Evolutionary conservation across 2,888 invertebrate genomes (phyloP).

Genomic region (Lithodes maja): DNA sequence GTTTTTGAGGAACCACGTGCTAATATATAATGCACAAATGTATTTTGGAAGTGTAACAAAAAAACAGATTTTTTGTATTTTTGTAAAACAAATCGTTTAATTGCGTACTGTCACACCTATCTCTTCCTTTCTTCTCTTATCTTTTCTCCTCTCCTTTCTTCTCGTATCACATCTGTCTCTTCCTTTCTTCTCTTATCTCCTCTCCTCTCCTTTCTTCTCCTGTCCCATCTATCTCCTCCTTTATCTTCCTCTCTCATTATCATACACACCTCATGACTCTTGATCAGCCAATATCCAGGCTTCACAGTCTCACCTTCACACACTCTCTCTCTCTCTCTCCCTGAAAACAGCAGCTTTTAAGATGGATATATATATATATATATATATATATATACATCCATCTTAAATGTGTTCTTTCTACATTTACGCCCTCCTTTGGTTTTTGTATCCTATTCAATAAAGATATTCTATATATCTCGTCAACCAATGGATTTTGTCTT

Average conservation of each 20-base stretch:
- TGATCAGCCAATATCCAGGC: slow-evolving; percentile 1
- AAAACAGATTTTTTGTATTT: too few relatives aligned
- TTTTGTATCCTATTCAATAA: too few relatives aligned
- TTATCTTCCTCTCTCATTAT: not conserved
- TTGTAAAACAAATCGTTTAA: too few relatives aligned
- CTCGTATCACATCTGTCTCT: not conserved
- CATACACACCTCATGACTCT: not conserved
- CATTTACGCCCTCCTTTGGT: not conserved
- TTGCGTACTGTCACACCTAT: too few relatives aligned
- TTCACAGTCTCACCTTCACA: not conserved
- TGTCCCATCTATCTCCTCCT: not conserved
- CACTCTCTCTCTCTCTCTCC: not conserved
- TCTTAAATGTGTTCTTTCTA: not conserved
- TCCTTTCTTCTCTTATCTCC: not conserved
- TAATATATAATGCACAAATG: too few relatives aligned
- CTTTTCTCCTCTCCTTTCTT: not conserved
- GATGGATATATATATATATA: too few relatives aligned
- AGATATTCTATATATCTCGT: too few relatives aligned
- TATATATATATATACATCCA: too few relatives aligned
- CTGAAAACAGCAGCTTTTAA: not conserved
- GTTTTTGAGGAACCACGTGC: too few relatives aligned
- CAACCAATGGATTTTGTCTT: too few relatives aligned
- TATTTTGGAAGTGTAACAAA: too few relatives aligned
- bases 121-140: not conserved
- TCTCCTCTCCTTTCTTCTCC: not conserved